A percentile compares a stretch with the other conserved stretches of the same genome.
These are phyloP conservation scores for Centropus unirufus DNA, from an alignment of 2,113 vertebrate genomes.

Conservation along the genomic window DNA sequence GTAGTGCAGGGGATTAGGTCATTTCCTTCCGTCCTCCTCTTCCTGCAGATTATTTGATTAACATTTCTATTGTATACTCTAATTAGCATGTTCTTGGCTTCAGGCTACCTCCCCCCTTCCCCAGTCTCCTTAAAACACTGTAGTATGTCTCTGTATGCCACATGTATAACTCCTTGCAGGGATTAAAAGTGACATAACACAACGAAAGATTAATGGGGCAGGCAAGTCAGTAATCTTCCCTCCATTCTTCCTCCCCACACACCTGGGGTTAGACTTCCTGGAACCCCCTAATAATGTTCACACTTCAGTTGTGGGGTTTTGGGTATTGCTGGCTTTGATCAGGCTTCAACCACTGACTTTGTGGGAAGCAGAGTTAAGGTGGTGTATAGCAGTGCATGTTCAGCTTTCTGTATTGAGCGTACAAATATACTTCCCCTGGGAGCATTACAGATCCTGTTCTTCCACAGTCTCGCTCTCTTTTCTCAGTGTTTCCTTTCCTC, in stretches of 20 bases:
- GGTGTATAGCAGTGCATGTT: not conserved
- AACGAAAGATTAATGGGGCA: not conserved
- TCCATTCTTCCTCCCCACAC: not conserved
- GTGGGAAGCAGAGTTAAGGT: not conserved
- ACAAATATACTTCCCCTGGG: not conserved
- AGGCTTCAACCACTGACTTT: not conserved
- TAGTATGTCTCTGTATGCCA: not conserved
- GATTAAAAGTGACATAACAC: not conserved
- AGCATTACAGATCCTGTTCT: not conserved
- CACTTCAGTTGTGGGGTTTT: not conserved
- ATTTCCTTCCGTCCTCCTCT: conserved; percentile 67
- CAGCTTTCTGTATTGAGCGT: not conserved
- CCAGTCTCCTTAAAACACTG: conserved; percentile 39
- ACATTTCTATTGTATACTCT: conserved; percentile 61
- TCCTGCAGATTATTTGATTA: conserved; percentile 71
- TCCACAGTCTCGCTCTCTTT: not conserved
- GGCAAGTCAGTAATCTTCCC: not conserved
- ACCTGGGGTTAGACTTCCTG: not conserved
- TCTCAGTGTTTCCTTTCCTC: not conserved
- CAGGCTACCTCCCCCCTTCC: not conserved
- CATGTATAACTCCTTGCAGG: conserved; percentile 14
- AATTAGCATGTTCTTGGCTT: conserved; percentile 59
- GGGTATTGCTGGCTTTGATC: not conserved
- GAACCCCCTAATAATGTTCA: not conserved
- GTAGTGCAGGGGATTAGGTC: conserved; percentile 49